These are phyloP conservation scores for Odocoileus hemionus DNA, from an alignment of 2,113 vertebrate genomes.

Conservation along the genomic window DNA sequence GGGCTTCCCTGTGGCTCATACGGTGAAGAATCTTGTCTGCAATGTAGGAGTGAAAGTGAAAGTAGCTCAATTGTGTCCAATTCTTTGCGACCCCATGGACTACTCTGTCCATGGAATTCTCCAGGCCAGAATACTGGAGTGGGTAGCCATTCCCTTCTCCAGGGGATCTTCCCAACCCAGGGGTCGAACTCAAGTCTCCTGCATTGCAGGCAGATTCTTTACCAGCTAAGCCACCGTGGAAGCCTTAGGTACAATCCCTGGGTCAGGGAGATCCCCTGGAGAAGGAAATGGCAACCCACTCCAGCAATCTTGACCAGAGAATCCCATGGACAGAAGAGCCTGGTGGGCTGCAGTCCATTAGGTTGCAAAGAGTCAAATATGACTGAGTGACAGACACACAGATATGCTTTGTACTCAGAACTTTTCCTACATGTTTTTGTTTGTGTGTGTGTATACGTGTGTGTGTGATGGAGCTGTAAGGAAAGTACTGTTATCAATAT, in stretches of 20 bases:
- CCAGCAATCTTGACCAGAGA: neutral
- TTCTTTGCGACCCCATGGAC: neutral
- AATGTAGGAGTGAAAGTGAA: neutral
- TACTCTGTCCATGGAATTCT: neutral
- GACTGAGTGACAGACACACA: neutral
- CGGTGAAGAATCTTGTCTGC: neutral
- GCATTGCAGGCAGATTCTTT: neutral
- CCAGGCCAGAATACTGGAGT: neutral
- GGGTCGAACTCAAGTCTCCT: neutral
- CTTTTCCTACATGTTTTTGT: no score
- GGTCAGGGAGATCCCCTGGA: neutral
- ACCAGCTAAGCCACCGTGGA: neutral
- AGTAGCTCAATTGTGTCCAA: fast-evolving
- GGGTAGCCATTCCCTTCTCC: neutral
- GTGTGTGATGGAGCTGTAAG: neutral
- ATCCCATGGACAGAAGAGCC: neutral
- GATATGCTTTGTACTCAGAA: neutral
- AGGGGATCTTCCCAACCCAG: neutral
- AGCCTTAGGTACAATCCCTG: neutral
- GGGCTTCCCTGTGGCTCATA: neutral
- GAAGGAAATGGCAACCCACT: neutral
- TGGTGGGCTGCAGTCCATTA: neutral
- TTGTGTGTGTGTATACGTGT: neutral
- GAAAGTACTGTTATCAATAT: neutral
- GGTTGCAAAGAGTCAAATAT: neutral